These are phyloP conservation scores for Cotesia congregata DNA, from an alignment of 2,888 invertebrate species.

Conservation along the genomic window DNA sequence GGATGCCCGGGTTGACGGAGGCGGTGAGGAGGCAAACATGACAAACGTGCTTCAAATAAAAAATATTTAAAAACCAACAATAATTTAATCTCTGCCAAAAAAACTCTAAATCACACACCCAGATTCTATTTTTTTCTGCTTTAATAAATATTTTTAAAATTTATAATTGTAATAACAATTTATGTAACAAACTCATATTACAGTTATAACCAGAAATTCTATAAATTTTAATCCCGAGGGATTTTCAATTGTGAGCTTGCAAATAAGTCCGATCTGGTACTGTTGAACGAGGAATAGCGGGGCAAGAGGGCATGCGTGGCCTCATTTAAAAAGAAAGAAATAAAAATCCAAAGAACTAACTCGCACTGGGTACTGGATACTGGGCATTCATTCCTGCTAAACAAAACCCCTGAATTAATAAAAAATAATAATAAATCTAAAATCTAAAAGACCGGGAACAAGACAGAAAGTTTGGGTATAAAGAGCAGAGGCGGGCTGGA, in stretches of 20 bases:
- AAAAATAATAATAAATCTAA: neutral
- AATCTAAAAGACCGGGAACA: slow-evolving; percentile 30
- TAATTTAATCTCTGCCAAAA: neutral
- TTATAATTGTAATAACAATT: neutral
- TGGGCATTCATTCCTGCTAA: neutral
- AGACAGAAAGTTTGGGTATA: neutral
- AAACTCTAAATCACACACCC: neutral
- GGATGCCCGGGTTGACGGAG: slow-evolving; percentile 40
- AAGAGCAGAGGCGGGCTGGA: neutral
- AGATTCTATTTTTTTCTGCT: neutral
- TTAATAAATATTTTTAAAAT: neutral
- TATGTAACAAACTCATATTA: too few relatives aligned
- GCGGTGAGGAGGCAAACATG: slow-evolving; percentile 36
- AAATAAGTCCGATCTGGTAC: slow-evolving; percentile 21
- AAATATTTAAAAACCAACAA: slow-evolving; percentile 19
- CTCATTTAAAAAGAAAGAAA: slow-evolving; percentile 23
- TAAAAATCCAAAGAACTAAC: slow-evolving; percentile 9
- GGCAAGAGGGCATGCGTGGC: slow-evolving; percentile 33
- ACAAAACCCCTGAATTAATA: neutral
- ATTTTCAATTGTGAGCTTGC: slow-evolving; percentile 15
- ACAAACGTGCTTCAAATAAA: slow-evolving; percentile 45
- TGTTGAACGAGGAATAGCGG: slow-evolving; percentile 6
- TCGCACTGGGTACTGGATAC: slow-evolving; percentile 1
- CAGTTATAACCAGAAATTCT: neutral
- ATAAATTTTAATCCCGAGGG: slow-evolving; percentile 12